A percentile compares a stretch with the other conserved stretches of the same genome.
Evolutionary conservation across 2,888 invertebrate genomes (phyloP).

Genomic region (Erannis defoliaria): DNA sequence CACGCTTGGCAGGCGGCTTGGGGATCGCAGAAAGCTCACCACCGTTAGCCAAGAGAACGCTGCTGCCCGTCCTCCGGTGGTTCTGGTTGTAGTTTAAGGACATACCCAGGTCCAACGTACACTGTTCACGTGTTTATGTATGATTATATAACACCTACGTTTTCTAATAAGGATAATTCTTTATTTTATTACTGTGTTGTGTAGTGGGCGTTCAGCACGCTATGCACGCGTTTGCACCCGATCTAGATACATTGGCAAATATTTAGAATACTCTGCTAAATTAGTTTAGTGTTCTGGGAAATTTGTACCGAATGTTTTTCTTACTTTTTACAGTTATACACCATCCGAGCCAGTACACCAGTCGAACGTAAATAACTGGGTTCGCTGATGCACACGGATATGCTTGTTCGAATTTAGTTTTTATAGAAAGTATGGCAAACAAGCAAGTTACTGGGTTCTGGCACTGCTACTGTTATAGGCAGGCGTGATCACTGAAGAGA

Average conservation of each 20-base stretch:
- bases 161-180: background rate
- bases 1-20: no score
- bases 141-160: background rate
- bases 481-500: no score
- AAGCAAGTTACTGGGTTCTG: no score
- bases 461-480: no score
- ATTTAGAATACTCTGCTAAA: conserved; percentile 9
- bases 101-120: no score
- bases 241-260: conserved; percentile 13
- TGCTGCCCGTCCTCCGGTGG: no score
- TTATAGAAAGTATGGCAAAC: no score
- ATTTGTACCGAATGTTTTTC: conserved; percentile 6
- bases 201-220: background rate
- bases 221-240: conserved; percentile 11
- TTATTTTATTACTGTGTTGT: background rate
- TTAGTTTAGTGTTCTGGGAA: conserved; percentile 8
- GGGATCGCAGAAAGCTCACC: no score
- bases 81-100: no score
- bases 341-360: background rate
- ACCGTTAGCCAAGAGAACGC: no score
- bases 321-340: background rate
- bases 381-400: background rate
- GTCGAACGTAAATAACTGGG: background rate
- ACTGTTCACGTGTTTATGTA: no score
- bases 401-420: no score